Evolutionary conservation across 2,888 invertebrate species (phyloP).

Genomic region (Eucera pruinosa): DNA sequence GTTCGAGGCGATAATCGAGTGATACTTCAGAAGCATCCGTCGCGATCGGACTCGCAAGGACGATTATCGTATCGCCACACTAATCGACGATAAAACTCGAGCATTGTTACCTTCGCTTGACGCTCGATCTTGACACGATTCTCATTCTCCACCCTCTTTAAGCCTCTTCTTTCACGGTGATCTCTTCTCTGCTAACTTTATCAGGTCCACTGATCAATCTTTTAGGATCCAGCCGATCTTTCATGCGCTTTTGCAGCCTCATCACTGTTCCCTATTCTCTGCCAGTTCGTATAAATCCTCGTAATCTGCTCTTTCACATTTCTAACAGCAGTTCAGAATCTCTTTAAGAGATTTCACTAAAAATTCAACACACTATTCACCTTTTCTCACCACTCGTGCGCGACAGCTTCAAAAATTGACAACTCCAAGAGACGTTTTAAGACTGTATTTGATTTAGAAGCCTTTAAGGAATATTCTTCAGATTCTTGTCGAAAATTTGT

Average conservation of each 20-base stretch:
- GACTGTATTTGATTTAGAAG: too few species aligned
- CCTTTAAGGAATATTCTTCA: too few species aligned
- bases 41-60: not conserved
- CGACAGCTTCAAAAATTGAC: too few species aligned
- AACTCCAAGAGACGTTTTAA: too few species aligned
- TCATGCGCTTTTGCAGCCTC: constrained; percentile 7
- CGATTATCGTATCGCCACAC: constrained; percentile 46
- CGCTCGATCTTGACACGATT: constrained; percentile 52
- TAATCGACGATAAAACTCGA: constrained; percentile 57
- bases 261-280: constrained; percentile 11
- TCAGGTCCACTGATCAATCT: constrained; percentile 15
- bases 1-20: too few species aligned
- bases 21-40: too few species aligned
- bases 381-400: too few species aligned
- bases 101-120: constrained; percentile 50
- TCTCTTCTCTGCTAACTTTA: not conserved
- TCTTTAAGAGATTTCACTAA: not conserved
- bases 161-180: constrained; percentile 15
- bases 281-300: not conserved
- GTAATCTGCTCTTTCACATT: not conserved
- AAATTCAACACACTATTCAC: not conserved
- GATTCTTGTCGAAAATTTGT: too few species aligned
- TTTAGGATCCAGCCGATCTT: constrained; percentile 10
- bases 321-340: not conserved
- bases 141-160: constrained; percentile 28